Conservation (phyloP, 2,888 invertebrate species). For the Pterobdella sp. region DNA sequence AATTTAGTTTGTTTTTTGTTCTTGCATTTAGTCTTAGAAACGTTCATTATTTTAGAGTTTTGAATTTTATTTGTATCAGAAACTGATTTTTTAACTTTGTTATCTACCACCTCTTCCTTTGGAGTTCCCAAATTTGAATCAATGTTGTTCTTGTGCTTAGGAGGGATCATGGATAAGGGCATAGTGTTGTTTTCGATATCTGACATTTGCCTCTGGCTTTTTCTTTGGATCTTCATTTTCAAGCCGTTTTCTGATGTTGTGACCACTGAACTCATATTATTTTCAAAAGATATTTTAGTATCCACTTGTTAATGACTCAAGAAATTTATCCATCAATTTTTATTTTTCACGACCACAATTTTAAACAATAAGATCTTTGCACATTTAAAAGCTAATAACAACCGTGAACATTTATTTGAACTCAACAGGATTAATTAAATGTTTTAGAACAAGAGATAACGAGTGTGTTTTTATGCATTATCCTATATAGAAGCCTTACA, state of each 20-base stretch:
- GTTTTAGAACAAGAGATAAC: too few relatives aligned
- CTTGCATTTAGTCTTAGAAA: constrained; percentile 16
- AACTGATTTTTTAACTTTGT: constrained; percentile 1
- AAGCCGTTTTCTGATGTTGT: constrained; percentile 24
- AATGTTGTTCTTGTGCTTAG: neutral
- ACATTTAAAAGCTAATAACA: too few relatives aligned
- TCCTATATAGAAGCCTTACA: too few relatives aligned
- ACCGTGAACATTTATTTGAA: too few relatives aligned
- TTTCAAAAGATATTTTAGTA: too few relatives aligned
- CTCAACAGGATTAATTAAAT: too few relatives aligned
- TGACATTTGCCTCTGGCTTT: constrained; percentile 3
- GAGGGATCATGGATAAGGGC: neutral
- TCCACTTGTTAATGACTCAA: too few relatives aligned
- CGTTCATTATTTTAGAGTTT: neutral
- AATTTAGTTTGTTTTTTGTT: constrained; percentile 13
- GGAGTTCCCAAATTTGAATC: neutral
- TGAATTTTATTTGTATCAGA: neutral
- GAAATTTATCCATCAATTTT: too few relatives aligned
- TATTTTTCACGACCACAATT: too few relatives aligned
- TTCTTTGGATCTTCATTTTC: constrained; percentile 25
- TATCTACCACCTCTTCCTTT: neutral
- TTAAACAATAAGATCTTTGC: too few relatives aligned
- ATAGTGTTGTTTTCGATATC: constrained; percentile 1
- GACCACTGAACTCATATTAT: constrained; percentile 25
- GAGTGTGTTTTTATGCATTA: too few relatives aligned